These are phyloP conservation scores for Acanthoscelides obtectus DNA, from an alignment of 2,888 invertebrate genomes.

Conservation along the genomic window DNA sequence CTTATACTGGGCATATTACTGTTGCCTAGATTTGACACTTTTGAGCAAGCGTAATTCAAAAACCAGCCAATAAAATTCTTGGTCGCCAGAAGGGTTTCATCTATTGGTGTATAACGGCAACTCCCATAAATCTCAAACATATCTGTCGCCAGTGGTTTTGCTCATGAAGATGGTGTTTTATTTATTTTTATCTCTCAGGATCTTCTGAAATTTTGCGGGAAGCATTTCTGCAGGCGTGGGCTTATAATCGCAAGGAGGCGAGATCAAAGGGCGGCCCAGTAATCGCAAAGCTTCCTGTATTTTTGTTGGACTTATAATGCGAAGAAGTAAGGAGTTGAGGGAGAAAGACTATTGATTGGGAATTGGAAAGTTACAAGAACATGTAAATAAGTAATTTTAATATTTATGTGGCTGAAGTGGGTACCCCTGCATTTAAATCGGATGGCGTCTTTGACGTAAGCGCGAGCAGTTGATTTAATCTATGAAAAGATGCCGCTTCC, in stretches of 20 bases:
- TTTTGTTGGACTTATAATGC: background rate
- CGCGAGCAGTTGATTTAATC: background rate
- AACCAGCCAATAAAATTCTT: no score
- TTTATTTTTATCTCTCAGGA: no score
- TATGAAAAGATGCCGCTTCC: background rate
- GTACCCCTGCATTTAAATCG: conserved; percentile 11
- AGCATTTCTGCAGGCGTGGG: no score
- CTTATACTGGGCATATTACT: no score
- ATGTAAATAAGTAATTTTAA: conserved; percentile 19
- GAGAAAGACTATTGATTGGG: conserved; percentile 2
- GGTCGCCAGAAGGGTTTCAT: no score
- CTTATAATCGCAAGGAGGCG: background rate
- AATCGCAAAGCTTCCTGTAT: background rate
- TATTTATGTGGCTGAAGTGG: conserved; percentile 13
- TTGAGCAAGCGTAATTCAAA: no score
- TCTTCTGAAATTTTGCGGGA: background rate
- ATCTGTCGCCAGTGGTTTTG: no score
- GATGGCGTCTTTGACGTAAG: background rate
- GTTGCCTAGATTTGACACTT: no score
- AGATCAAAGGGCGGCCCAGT: background rate
- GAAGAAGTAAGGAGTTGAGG: background rate
- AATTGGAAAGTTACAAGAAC: conserved; percentile 4
- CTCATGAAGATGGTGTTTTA: no score
- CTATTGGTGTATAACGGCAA: no score
- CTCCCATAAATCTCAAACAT: no score